A percentile compares a stretch with the other conserved stretches of the same genome.
These are phyloP conservation scores for Griposia aprilina DNA, from an alignment of 2,888 invertebrate species.

Conservation along the genomic window DNA sequence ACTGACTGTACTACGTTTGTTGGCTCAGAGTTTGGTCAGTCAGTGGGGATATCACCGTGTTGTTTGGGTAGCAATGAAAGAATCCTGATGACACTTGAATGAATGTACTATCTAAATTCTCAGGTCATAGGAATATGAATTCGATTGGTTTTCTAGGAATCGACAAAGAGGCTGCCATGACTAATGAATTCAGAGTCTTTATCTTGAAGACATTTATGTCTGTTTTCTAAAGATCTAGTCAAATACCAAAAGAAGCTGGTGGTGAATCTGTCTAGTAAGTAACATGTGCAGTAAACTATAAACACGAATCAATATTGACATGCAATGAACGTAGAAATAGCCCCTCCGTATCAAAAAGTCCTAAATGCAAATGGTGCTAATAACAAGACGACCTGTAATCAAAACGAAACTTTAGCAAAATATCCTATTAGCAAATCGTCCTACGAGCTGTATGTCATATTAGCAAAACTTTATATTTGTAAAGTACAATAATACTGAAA, in stretches of 20 bases:
- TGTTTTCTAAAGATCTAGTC: not conserved
- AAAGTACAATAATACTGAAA: no score
- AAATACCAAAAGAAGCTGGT: not conserved
- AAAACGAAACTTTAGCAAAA: no score
- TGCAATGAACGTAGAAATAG: not conserved
- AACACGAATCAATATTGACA: slow-evolving; percentile 12
- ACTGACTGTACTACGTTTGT: no score
- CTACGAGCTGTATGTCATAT: no score
- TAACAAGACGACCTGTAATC: no score
- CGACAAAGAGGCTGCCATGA: not conserved
- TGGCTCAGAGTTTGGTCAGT: slow-evolving; percentile 14
- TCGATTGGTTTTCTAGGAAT: not conserved
- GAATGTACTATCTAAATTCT: not conserved
- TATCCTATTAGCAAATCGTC: no score
- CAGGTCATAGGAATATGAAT: not conserved
- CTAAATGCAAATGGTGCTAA: no score
- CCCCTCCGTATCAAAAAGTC: no score
- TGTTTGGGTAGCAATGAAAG: slow-evolving; percentile 24
- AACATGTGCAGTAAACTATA: slow-evolving; percentile 1
- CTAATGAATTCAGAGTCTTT: not conserved
- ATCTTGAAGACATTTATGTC: not conserved
- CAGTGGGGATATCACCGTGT: slow-evolving; percentile 4
- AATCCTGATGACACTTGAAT: slow-evolving; percentile 15
- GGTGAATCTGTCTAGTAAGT: not conserved
- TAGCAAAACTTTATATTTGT: no score